Conservation (phyloP, 2,888 invertebrate genomes). For the Chrysomela aeneicollis region DNA sequence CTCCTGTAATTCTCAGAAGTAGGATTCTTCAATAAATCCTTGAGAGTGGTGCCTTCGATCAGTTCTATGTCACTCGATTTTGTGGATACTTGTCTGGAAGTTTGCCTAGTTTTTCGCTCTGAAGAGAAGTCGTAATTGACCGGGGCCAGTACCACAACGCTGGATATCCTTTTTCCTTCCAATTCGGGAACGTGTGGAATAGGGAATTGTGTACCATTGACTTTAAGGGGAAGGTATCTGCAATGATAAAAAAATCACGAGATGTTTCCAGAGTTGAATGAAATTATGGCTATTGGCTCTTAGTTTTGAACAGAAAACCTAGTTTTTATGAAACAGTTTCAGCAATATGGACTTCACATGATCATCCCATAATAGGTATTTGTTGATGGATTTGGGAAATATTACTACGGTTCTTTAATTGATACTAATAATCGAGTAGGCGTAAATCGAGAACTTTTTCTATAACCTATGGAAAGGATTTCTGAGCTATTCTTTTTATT, state of each 20-base stretch:
- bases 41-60: conserved; percentile 72
- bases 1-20: conserved; percentile 79
- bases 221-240: conserved; percentile 80
- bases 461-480: too few relatives aligned
- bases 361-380: too few relatives aligned
- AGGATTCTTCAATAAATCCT: conserved; percentile 78
- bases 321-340: too few relatives aligned
- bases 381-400: too few relatives aligned
- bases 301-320: too few relatives aligned
- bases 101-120: conserved; percentile 65
- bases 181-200: conserved; percentile 81
- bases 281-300: too few relatives aligned
- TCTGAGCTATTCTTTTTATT: too few relatives aligned
- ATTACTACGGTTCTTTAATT: too few relatives aligned
- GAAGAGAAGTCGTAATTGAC: conserved; percentile 73
- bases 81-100: conserved; percentile 42
- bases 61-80: conserved; percentile 51
- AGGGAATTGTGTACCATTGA: conserved; percentile 85
- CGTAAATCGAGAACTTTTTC: too few relatives aligned
- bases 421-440: too few relatives aligned
- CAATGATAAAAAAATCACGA: conserved; percentile 2
- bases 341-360: too few relatives aligned
- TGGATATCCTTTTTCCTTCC: conserved; percentile 79
- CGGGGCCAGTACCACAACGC: conserved; percentile 86
- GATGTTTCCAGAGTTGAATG: neutral